phyloP scores from a whole-genome alignment of 53 echinoderm and acorn worm genomes.

The Paelopatides confundens region DNA sequence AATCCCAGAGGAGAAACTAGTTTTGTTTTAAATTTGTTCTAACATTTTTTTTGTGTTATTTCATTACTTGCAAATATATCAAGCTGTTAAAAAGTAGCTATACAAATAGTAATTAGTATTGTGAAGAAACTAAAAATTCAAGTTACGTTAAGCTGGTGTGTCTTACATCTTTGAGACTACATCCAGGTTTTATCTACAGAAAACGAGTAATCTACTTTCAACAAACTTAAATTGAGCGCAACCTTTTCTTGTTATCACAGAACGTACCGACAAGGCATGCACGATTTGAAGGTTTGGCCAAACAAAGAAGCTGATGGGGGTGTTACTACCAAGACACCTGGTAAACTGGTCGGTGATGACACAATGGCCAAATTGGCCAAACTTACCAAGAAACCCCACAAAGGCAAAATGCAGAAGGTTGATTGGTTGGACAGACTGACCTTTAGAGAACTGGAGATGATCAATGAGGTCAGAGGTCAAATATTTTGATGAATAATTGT shows the following conservation, averaged over 20 bases:
- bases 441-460: constrained; percentile 98
- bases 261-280: constrained; percentile 97
- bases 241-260: constrained; percentile 27
- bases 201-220: neutral
- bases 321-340: constrained; percentile 71
- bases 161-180: too few relatives aligned
- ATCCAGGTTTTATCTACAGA: too few relatives aligned
- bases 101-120: too few relatives aligned
- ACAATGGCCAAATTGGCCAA: constrained; percentile 91
- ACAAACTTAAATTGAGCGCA: neutral
- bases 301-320: constrained; percentile 76
- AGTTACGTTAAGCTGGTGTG: too few relatives aligned
- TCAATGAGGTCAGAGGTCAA: constrained; percentile 85
- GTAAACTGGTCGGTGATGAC: constrained; percentile 71
- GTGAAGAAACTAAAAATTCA: too few relatives aligned
- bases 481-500: too few relatives aligned
- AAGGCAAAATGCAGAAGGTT: constrained; percentile 97
- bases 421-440: constrained; percentile 98
- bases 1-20: too few relatives aligned
- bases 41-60: too few relatives aligned
- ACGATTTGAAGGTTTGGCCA: constrained; percentile 97
- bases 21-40: too few relatives aligned
- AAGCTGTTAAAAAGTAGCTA: too few relatives aligned
- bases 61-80: too few relatives aligned
- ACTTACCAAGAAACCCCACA: constrained; percentile 95